Evolutionary conservation across 2,888 invertebrate genomes (phyloP).

Genomic region (Steinernema hermaphroditum): DNA sequence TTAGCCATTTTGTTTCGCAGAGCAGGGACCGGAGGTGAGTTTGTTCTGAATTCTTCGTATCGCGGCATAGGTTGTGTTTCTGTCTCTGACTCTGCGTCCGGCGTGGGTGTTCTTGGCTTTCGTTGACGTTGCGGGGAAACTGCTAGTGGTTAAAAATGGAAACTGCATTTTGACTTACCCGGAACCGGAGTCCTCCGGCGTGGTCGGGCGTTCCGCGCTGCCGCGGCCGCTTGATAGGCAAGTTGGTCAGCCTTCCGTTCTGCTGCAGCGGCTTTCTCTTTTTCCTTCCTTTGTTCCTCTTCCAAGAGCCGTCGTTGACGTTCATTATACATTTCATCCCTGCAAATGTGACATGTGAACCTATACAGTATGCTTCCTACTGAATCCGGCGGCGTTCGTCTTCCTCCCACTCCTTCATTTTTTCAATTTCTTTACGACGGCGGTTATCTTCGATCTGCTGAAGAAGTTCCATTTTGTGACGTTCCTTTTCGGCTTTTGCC

Average conservation of each 20-base stretch:
- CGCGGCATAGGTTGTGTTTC: neutral
- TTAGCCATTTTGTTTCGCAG: conserved; percentile 15
- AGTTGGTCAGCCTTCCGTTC: conserved; percentile 42
- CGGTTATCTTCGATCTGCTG: conserved; percentile 47
- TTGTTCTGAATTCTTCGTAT: neutral
- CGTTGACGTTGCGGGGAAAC: neutral
- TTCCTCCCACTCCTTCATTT: conserved; percentile 43
- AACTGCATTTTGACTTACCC: neutral
- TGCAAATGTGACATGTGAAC: conserved; percentile 26
- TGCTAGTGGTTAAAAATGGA: neutral
- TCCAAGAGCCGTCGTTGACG: conserved; percentile 43
- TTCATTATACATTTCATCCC: conserved; percentile 40
- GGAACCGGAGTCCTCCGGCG: conserved; percentile 10
- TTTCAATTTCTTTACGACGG: conserved; percentile 40
- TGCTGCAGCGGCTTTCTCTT: conserved; percentile 36
- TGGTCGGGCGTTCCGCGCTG: neutral
- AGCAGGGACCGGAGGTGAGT: conserved; percentile 8
- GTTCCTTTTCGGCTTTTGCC: conserved; percentile 38
- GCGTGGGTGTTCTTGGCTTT: neutral
- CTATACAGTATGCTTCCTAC: conserved; percentile 1
- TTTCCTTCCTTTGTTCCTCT: conserved; percentile 37
- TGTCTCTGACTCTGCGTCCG: neutral
- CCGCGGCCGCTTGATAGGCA: conserved; percentile 4
- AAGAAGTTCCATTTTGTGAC: conserved; percentile 44
- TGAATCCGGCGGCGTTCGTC: conserved; percentile 44